Percentiles rank a stretch among this genome's conserved stretches.
Conservation (phyloP, 2,797 vertebrate genomes). For the Percopsis omiscomaycus region DNA sequence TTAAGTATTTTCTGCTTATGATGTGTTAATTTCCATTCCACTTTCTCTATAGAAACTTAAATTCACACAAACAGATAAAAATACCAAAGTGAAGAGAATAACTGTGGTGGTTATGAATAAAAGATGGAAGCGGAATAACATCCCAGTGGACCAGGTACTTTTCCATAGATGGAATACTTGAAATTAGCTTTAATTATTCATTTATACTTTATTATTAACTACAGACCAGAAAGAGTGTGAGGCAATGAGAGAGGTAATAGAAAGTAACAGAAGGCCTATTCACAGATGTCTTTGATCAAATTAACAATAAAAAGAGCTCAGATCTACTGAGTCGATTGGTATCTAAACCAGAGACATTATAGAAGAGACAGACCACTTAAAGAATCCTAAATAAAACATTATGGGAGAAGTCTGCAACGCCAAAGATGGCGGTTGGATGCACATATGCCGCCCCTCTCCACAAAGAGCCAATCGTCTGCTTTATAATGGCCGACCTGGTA, state of each 20-base stretch:
- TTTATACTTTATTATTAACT: conserved; percentile 20
- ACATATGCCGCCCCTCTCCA: no score
- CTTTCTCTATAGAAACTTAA: conserved; percentile 9
- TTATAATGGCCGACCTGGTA: no score
- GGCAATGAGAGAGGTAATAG: conserved; percentile 7
- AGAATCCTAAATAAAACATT: no score
- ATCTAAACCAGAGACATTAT: neutral
- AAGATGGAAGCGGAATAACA: conserved; percentile 42
- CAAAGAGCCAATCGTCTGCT: no score
- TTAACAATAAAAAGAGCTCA: conserved; percentile 7
- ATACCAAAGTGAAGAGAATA: conserved; percentile 44
- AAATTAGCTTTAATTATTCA: conserved; percentile 73
- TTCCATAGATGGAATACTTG: conserved; percentile 53
- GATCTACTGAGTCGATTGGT: neutral
- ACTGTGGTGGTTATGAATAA: conserved; percentile 57
- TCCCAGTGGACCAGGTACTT: conserved; percentile 51
- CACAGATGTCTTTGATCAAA: neutral
- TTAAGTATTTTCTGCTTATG: neutral
- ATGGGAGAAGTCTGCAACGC: no score
- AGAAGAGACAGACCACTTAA: no score
- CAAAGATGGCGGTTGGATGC: no score
- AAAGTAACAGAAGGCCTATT: conserved; percentile 1
- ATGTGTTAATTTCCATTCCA: conserved; percentile 1
- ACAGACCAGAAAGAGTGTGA: conserved; percentile 35
- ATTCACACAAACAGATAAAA: conserved; percentile 47